Evolutionary conservation across 2,888 invertebrate genomes (phyloP), one percentile per base, ranked within the genome.

Genomic region (Clostera curtula): DNA sequence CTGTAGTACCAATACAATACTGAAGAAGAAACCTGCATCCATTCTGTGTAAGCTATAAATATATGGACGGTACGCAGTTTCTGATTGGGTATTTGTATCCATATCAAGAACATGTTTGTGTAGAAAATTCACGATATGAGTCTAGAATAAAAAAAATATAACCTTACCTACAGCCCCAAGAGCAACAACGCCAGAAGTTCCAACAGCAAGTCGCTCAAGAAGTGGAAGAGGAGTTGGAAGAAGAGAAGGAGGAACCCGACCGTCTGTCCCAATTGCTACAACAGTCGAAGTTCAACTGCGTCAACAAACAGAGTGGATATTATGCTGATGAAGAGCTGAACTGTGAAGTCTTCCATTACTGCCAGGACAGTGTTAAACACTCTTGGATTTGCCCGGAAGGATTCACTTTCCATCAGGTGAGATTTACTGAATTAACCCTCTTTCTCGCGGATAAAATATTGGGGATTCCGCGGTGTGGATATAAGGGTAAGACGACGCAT

Each of bases 311-410:
- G 60, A 92, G 93, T 6, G 96, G 96, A 5, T 96, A 96, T 76
- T 96, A 96, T 62, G 96, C 96, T 12, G 96, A 96, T 58, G 93
- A 94, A 55, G 92, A 92, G 21, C 86, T 96, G 12, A 89, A 89
- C 53, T 96, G 96, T 59, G 95, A 96, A 73, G 94, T 96, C 18
- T 96, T 96, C 88, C 96, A 96, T 64, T 96, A 96, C 71, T 96
- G 96, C 62, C 94, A 95, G 62, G 95, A 94, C 49, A 93, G 90
- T 49, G 92, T 92, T 18, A 91, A 90, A 56, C 95, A 96, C 71
- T 95, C 95, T 2, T 96, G 96, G 95, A 91, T 96, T 53, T 96
- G 96, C 54, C 96, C 96, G 0, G 93, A 95, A 53, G 95, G 95
- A 29, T 95, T 96, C 64, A 89, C 90, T 24, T 93, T 93, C 88